phyloP scores from a whole-genome alignment of 2,888 invertebrate genomes.

The Trichogramma evanescens region DNA sequence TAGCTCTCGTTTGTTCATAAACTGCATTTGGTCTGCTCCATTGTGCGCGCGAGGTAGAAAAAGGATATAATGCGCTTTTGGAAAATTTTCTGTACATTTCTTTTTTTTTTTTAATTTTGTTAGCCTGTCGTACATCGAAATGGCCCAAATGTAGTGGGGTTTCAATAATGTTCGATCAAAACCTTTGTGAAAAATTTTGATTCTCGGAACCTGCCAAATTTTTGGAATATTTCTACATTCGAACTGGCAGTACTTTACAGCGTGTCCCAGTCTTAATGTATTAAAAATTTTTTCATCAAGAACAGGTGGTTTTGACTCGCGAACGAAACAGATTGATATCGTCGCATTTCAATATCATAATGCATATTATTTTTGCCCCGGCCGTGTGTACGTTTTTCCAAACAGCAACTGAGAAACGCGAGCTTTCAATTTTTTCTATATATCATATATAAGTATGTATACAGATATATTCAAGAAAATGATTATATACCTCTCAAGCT shows the following conservation, averaged over 20 bases:
- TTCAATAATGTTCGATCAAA: too few species aligned
- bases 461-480: background rate
- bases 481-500: constrained; percentile 8
- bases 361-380: background rate
- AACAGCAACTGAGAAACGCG: constrained; percentile 9
- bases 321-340: constrained; percentile 4
- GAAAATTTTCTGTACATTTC: too few species aligned
- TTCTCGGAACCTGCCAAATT: constrained; percentile 4
- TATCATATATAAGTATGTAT: constrained; percentile 10
- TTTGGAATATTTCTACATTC: constrained; percentile 2
- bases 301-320: constrained; percentile 17
- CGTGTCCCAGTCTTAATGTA: too few species aligned
- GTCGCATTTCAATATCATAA: background rate
- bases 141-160: too few species aligned
- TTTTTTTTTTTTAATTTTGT: background rate
- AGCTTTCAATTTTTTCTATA: constrained; percentile 3
- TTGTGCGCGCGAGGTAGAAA: too few species aligned
- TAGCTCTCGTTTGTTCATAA: too few species aligned
- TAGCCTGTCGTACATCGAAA: too few species aligned
- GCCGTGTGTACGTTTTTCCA: background rate
- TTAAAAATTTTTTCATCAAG: constrained; percentile 10
- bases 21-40: too few species aligned
- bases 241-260: background rate
- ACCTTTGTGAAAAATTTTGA: background rate
- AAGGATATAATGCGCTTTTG: too few species aligned